Percentiles rank a stretch among this genome's conserved stretches.
These are phyloP conservation scores for Ibidorhyncha struthersii DNA, from an alignment of 2,113 vertebrate genomes.

Conservation along the genomic window DNA sequence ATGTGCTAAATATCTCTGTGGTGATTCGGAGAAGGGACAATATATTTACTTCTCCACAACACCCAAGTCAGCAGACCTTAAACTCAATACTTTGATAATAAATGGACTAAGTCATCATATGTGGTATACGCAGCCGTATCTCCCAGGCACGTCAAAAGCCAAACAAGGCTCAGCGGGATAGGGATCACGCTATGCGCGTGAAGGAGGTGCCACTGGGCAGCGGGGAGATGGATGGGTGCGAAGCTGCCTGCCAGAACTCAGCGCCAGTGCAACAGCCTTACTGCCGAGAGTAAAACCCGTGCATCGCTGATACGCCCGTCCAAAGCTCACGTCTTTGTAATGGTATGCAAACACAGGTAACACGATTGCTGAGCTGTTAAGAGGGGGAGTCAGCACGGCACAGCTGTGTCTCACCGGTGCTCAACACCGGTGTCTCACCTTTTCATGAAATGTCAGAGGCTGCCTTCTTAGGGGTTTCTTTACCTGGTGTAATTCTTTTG, in stretches of 20 bases:
- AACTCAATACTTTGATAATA: not conserved
- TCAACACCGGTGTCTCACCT: no score
- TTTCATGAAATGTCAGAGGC: not conserved
- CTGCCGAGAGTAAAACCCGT: no score
- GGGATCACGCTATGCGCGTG: accelerated
- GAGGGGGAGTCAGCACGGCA: accelerated
- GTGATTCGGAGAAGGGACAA: not conserved
- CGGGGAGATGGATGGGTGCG: accelerated
- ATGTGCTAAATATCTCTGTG: not conserved
- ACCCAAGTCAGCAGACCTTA: not conserved
- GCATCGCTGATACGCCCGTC: not conserved
- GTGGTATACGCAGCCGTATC: not conserved
- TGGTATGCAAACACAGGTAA: not conserved
- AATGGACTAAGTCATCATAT: not conserved
- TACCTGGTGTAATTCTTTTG: not conserved
- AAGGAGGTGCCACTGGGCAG: not conserved
- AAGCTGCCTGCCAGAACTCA: no score
- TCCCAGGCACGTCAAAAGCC: not conserved
- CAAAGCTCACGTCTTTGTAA: not conserved
- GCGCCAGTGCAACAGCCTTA: not conserved
- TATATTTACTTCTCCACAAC: not conserved
- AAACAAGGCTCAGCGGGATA: not conserved
- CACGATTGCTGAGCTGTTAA: accelerated
- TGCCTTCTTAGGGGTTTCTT: not conserved
- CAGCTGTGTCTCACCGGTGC: accelerated